Evolutionary conservation across 1,140 invertebrate species (phyloP).

Genomic region (Drosophila jambulina): DNA sequence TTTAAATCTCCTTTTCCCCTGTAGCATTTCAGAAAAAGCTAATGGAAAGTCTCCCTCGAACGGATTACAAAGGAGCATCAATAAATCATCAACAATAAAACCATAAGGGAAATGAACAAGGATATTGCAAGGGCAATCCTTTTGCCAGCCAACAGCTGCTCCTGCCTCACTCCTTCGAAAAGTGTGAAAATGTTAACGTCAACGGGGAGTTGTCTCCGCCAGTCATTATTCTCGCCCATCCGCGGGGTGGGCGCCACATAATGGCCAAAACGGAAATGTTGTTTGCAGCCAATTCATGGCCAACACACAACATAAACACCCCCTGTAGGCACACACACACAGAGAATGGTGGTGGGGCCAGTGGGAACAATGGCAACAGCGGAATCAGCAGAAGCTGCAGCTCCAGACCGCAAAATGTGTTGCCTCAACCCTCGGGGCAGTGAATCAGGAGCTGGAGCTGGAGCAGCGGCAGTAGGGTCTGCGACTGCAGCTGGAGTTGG

Average conservation of each 20-base stretch:
- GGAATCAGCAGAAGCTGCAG: constrained; percentile 57
- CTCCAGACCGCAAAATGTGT: constrained; percentile 78
- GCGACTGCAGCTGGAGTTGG: constrained; percentile 10
- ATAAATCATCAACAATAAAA: constrained; percentile 67
- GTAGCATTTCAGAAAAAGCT: constrained; percentile 14
- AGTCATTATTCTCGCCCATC: constrained; percentile 17
- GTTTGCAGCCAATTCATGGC: constrained; percentile 75
- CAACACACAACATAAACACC: constrained; percentile 70
- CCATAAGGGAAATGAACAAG: constrained; percentile 45
- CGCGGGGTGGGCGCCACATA: constrained; percentile 39
- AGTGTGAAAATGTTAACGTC: constrained; percentile 66
- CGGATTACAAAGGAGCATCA: constrained; percentile 52
- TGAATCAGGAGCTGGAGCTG: constrained; percentile 31
- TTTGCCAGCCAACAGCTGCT: constrained; percentile 57
- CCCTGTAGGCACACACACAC: constrained; percentile 51
- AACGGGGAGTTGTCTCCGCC: constrained; percentile 31
- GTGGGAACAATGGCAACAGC: constrained; percentile 62
- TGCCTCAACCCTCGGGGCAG: constrained; percentile 71
- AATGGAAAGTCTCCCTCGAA: constrained; percentile 17
- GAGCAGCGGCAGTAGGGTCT: neutral
- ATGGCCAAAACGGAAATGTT: constrained; percentile 69
- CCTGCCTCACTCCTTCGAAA: constrained; percentile 39
- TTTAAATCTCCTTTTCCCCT: constrained; percentile 1
- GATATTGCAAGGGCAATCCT: constrained; percentile 58
- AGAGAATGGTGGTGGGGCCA: constrained; percentile 9